Conservation (phyloP, 2,113 vertebrate genomes). For the Paraplagusia blochii region DNA sequence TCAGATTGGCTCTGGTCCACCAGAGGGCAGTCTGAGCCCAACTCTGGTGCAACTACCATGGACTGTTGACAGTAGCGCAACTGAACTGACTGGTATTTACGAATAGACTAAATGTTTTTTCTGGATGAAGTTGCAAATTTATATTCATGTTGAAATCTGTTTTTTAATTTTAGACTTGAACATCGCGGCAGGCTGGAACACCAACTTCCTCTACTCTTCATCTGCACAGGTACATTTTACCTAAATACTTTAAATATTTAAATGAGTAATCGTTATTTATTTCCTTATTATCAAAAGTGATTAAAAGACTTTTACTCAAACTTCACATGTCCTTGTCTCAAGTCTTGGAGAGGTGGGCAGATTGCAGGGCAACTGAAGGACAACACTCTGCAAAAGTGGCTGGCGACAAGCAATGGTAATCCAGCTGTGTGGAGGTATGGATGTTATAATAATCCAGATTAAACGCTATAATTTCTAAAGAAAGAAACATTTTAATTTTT, state of each 20-base stretch:
- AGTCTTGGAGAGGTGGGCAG: conserved; percentile 18
- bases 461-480: not conserved
- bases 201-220: conserved; percentile 58
- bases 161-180: conserved; percentile 52
- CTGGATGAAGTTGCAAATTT: too few relatives aligned
- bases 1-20: conserved; percentile 52
- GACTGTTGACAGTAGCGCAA: conserved; percentile 19
- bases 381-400: conserved; percentile 57
- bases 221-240: conserved; percentile 39
- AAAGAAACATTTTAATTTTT: conserved; percentile 6
- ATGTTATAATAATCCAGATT: not conserved
- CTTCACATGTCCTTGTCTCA: conserved; percentile 4
- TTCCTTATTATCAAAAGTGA: not conserved
- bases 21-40: conserved; percentile 41
- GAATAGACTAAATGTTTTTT: not conserved
- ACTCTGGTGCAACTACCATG: conserved; percentile 49
- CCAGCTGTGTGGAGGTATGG: conserved; percentile 38
- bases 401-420: conserved; percentile 18
- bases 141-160: not conserved
- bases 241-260: not conserved
- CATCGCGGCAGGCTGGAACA: conserved; percentile 69
- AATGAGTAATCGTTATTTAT: too few relatives aligned
- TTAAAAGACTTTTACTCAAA: too few relatives aligned
- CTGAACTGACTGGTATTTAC: conserved; percentile 36
- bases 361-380: conserved; percentile 50